These are phyloP conservation scores for Tolypeutes matacus DNA, from an alignment of 2,797 vertebrate genomes.

Conservation along the genomic window DNA sequence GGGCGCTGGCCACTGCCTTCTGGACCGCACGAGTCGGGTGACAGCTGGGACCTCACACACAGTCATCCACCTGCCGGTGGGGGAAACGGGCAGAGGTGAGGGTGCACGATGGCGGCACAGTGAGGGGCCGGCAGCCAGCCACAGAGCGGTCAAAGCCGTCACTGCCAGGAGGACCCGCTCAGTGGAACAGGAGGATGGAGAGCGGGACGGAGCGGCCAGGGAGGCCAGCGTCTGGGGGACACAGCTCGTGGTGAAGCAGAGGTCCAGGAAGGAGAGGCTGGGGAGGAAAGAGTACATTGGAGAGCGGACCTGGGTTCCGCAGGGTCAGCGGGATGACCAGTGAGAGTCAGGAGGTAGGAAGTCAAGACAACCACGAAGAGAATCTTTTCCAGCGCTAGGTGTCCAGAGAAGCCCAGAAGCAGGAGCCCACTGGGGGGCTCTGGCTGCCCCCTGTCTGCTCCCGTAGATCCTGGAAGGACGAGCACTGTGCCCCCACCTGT, in stretches of 20 bases:
- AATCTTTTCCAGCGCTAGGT: background rate
- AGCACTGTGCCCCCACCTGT: background rate
- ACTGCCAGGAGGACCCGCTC: constrained; percentile 33
- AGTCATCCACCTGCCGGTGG: background rate
- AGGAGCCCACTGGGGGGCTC: background rate
- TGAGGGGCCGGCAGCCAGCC: constrained; percentile 60
- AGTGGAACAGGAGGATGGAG: background rate
- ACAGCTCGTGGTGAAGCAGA: constrained; percentile 65
- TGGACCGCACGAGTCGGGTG: no score
- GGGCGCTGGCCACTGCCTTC: background rate
- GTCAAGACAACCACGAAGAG: constrained; percentile 21
- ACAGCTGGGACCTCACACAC: no score
- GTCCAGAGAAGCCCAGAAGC: constrained; percentile 47
- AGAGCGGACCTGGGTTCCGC: constrained; percentile 48
- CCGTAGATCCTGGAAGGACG: background rate
- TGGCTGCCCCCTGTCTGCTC: background rate
- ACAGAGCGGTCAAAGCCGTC: constrained; percentile 60
- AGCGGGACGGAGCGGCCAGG: constrained; percentile 51
- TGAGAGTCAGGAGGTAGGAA: constrained; percentile 40
- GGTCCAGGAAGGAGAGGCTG: constrained; percentile 64
- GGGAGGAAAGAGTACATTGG: constrained; percentile 70
- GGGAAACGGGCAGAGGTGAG: background rate
- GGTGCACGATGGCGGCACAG: constrained; percentile 40
- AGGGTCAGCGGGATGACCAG: constrained; percentile 53
- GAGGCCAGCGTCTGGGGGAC: constrained; percentile 31